Conservation (phyloP, 2,888 invertebrate genomes). For the Melipona bicolor region DNA sequence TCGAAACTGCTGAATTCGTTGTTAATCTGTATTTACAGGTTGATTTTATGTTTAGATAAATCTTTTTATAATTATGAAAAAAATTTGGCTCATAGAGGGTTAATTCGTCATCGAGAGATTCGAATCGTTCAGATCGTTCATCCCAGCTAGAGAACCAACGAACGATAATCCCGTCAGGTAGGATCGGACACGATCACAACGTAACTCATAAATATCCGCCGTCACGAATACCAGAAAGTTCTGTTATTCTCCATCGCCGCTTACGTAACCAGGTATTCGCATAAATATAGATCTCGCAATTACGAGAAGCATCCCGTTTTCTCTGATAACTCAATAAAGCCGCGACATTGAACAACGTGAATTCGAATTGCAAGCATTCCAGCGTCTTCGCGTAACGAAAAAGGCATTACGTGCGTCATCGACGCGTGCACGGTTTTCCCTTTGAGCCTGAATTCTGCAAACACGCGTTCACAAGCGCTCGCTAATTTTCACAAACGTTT, state of each 20-base stretch:
- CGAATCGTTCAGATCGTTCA: not conserved
- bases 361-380: conserved; percentile 16
- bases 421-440: not conserved
- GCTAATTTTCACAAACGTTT: not conserved
- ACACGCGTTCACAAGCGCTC: not conserved
- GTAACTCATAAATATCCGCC: conserved; percentile 37
- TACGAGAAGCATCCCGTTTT: conserved; percentile 19
- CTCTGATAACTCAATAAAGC: conserved; percentile 51
- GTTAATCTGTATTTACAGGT: too few relatives aligned
- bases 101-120: not conserved
- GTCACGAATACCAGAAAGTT: conserved; percentile 4
- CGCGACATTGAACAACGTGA: conserved; percentile 49
- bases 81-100: not conserved
- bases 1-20: too few relatives aligned
- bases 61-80: too few relatives aligned
- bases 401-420: not conserved
- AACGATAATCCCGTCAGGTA: not conserved
- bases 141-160: not conserved
- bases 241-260: not conserved
- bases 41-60: too few relatives aligned
- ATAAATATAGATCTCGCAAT: conserved; percentile 14
- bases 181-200: not conserved
- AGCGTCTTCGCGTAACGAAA: not conserved
- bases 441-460: not conserved
- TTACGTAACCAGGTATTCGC: conserved; percentile 42